A percentile compares a stretch with the other conserved stretches of the same genome.
phyloP scores from a whole-genome alignment of 2,797 vertebrate species.

The Saguinus oedipus region DNA sequence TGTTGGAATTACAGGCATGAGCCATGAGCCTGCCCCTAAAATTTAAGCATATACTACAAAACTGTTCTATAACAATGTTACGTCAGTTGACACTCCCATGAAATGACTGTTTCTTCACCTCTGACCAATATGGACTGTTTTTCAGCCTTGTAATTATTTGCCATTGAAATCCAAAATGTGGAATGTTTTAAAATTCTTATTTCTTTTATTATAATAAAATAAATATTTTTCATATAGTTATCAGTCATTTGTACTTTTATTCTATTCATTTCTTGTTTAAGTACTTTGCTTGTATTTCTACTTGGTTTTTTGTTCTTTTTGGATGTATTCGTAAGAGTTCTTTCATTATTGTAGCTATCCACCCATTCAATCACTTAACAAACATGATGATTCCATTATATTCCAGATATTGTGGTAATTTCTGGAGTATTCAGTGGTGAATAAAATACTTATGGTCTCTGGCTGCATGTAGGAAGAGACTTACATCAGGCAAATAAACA shows the following conservation, averaged over 20 bases:
- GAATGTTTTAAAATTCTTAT: background rate
- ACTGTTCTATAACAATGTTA: background rate
- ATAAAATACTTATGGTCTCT: background rate
- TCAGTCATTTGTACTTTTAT: background rate
- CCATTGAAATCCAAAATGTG: background rate
- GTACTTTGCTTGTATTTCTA: background rate
- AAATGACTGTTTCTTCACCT: background rate
- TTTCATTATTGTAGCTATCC: background rate
- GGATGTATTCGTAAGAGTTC: background rate
- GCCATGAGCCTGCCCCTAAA: background rate
- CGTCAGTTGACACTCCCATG: background rate
- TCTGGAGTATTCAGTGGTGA: background rate
- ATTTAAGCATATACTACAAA: background rate
- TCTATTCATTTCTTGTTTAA: background rate
- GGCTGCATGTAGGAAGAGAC: background rate
- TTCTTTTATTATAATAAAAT: background rate
- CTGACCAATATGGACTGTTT: background rate
- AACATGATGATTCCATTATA: background rate
- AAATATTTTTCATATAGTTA: background rate
- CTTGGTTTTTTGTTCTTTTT: background rate
- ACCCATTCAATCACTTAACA: background rate
- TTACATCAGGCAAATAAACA: background rate
- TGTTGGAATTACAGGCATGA: too few relatives aligned
- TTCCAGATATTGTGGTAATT: background rate
- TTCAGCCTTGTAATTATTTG: background rate